phyloP scores from a whole-genome alignment of 1,140 invertebrate species.

The Magallana angulata region DNA sequence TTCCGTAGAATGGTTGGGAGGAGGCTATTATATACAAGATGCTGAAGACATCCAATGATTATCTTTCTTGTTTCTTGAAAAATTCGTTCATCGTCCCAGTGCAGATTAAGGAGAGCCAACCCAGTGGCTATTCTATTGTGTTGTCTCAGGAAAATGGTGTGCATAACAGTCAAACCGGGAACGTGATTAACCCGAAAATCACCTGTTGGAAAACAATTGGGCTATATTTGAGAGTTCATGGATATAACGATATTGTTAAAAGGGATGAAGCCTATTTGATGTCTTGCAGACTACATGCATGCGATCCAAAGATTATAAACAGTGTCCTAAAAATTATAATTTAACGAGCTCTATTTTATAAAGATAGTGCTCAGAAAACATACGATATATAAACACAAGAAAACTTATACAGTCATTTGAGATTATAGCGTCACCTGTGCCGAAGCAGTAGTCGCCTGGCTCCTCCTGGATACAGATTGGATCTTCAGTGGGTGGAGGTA shows the following conservation, averaged over 20 bases:
- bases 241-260: too few species aligned
- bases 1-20: conserved; percentile 89
- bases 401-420: background rate
- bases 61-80: conserved; percentile 93
- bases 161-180: conserved; percentile 94
- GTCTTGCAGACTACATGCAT: too few species aligned
- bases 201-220: conserved; percentile 81
- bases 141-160: conserved; percentile 96
- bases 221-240: too few species aligned
- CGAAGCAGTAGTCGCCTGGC: conserved; percentile 63
- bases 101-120: conserved; percentile 88
- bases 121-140: conserved; percentile 93
- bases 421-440: conserved; percentile 54
- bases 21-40: conserved; percentile 92
- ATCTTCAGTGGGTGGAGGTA: conserved; percentile 61
- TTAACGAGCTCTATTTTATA: too few species aligned
- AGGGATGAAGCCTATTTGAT: too few species aligned
- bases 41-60: conserved; percentile 88
- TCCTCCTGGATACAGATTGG: conserved; percentile 60
- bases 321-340: too few species aligned
- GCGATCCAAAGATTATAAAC: too few species aligned
- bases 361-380: too few species aligned
- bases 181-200: conserved; percentile 92
- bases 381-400: too few species aligned
- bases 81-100: conserved; percentile 85